phyloP scores from a whole-genome alignment of 1,140 invertebrate species.

The Cydia strobilella region DNA sequence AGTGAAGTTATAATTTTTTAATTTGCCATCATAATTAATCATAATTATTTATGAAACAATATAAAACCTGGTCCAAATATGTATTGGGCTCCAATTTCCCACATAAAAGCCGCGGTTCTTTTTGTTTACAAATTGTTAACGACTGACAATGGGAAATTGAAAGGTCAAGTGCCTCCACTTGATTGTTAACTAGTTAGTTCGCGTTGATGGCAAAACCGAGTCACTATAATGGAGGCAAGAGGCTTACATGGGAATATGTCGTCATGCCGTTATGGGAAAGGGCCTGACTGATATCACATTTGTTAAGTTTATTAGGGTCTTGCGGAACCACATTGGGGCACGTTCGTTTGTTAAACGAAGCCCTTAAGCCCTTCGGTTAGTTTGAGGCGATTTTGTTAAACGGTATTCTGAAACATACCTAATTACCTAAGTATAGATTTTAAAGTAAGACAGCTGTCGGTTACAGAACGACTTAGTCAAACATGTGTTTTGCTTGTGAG shows the following conservation, averaged over 20 bases:
- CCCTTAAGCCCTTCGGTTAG: slow-evolving; percentile 30
- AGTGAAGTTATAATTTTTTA: too few species aligned
- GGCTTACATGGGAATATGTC: slow-evolving; percentile 16
- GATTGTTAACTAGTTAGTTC: neutral
- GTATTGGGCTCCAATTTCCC: too few species aligned
- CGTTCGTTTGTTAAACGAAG: slow-evolving; percentile 28
- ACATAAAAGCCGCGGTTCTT: too few species aligned
- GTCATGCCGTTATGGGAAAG: slow-evolving; percentile 19
- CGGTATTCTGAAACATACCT: neutral
- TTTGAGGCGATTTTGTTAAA: slow-evolving; percentile 24
- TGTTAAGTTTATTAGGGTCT: slow-evolving; percentile 33
- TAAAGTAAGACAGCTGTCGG: neutral
- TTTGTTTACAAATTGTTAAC: too few species aligned
- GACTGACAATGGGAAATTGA: too few species aligned
- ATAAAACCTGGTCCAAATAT: too few species aligned
- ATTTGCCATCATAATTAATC: too few species aligned
- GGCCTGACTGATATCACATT: slow-evolving; percentile 27
- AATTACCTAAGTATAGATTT: too few species aligned
- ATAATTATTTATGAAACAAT: too few species aligned
- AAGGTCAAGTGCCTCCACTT: neutral
- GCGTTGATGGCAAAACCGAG: neutral
- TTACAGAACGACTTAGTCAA: too few species aligned
- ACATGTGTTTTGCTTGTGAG: too few species aligned
- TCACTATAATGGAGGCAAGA: neutral
- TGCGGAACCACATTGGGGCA: slow-evolving; percentile 21